These are phyloP conservation scores for Microplitis manilae DNA, from an alignment of 2,888 invertebrate genomes.

Conservation along the genomic window DNA sequence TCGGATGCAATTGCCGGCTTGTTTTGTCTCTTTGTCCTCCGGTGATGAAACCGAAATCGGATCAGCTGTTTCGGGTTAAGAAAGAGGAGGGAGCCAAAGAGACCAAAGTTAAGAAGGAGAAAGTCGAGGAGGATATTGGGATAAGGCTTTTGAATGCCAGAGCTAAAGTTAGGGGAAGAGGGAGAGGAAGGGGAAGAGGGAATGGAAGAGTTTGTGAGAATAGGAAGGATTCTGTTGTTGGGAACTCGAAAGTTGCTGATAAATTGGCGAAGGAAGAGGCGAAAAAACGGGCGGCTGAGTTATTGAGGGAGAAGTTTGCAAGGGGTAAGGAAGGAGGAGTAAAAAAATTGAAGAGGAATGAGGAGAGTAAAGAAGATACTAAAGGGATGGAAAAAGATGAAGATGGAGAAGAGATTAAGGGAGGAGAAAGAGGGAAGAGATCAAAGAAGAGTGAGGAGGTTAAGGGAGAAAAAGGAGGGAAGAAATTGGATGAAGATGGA, in stretches of 20 bases:
- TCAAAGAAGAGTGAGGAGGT: too few species aligned
- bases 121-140: not conserved
- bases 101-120: slow-evolving; percentile 20
- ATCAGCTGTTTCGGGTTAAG: slow-evolving; percentile 74
- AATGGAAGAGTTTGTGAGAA: not conserved
- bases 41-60: slow-evolving; percentile 79
- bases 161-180: slow-evolving; percentile 20
- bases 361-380: slow-evolving; percentile 41
- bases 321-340: slow-evolving; percentile 46
- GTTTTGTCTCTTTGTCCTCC: slow-evolving; percentile 86
- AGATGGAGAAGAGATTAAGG: slow-evolving; percentile 45
- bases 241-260: slow-evolving; percentile 55
- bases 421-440: slow-evolving; percentile 46
- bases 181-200: slow-evolving; percentile 49
- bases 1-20: slow-evolving; percentile 87
- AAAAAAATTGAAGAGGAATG: slow-evolving; percentile 33
- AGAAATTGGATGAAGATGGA: slow-evolving; percentile 49
- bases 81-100: slow-evolving; percentile 26
- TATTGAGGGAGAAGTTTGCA: slow-evolving; percentile 52
- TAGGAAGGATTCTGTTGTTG: slow-evolving; percentile 45
- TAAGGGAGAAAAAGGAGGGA: slow-evolving; percentile 31
- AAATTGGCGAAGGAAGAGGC: slow-evolving; percentile 56
- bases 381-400: slow-evolving; percentile 60
- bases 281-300: slow-evolving; percentile 60
- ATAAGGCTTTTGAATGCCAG: not conserved